Conservation (phyloP, 2,888 invertebrate species). For the Subacronicta megacephala region DNA sequence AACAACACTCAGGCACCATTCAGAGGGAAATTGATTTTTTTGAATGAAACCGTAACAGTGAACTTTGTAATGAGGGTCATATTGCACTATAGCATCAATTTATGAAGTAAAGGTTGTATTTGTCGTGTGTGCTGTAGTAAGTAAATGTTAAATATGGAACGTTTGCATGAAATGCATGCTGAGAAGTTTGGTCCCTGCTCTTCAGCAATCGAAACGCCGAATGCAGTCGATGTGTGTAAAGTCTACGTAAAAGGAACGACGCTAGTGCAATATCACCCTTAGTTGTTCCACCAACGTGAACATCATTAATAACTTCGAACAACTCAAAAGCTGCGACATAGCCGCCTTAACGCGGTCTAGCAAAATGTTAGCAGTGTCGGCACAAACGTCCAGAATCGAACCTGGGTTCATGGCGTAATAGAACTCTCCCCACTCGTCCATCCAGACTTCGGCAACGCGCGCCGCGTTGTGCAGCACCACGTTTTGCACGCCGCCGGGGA, state of each 20-base stretch:
- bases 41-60: not conserved
- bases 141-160: too few species aligned
- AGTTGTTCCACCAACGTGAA: not conserved
- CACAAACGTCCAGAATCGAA: conserved; percentile 85
- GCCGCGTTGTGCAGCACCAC: conserved; percentile 99
- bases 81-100: not conserved
- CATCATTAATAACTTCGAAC: not conserved
- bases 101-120: too few species aligned
- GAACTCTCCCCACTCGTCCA: conserved; percentile 99
- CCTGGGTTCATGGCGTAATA: conserved; percentile 99
- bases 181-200: too few species aligned
- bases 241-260: not conserved
- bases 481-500: conserved; percentile 99
- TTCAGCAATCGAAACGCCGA: too few species aligned
- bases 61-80: not conserved
- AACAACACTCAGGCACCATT: conserved; percentile 10
- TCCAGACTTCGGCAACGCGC: conserved; percentile 99
- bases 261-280: not conserved
- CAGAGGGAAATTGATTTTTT: conserved; percentile 9
- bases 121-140: too few species aligned
- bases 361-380: conserved; percentile 67
- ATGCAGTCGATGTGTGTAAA: too few species aligned
- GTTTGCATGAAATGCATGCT: too few species aligned
- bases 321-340: not conserved
- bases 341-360: conserved; percentile 4